A percentile compares a stretch with the other conserved stretches of the same genome.
Evolutionary conservation across 1,140 invertebrate species (phyloP).

Genomic region (Ostrea denselamellosa): DNA sequence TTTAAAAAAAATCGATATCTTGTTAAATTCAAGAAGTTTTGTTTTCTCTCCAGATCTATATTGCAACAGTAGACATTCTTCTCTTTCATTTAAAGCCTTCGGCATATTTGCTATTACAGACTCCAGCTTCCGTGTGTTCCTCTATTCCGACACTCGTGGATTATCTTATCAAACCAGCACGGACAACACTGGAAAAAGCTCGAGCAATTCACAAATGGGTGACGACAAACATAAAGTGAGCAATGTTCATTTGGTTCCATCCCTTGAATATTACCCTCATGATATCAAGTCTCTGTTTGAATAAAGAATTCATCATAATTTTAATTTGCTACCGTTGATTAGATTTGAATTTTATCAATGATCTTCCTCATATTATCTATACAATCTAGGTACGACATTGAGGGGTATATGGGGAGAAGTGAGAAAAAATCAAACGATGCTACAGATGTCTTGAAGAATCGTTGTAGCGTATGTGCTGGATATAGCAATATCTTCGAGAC

Average conservation of each 20-base stretch:
- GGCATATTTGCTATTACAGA: background rate
- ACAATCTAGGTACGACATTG: slow-evolving; percentile 18
- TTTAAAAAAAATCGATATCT: background rate
- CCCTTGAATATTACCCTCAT: too few species aligned
- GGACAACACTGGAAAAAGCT: background rate
- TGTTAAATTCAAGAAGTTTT: too few species aligned
- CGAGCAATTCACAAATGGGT: slow-evolving; percentile 31
- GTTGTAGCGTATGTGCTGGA: background rate
- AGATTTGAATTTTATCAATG: too few species aligned
- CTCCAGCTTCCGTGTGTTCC: slow-evolving; percentile 18
- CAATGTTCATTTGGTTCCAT: background rate
- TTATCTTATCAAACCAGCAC: slow-evolving; percentile 26
- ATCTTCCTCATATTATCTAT: background rate
- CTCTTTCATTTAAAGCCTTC: background rate
- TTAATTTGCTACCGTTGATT: too few species aligned
- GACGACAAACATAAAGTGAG: slow-evolving; percentile 34
- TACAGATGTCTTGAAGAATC: background rate
- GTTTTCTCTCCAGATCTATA: background rate
- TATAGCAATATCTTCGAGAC: slow-evolving; percentile 25
- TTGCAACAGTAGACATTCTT: background rate
- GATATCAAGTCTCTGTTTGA: too few species aligned
- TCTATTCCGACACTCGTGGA: background rate
- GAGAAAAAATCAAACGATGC: slow-evolving; percentile 1
- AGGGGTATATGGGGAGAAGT: slow-evolving; percentile 18
- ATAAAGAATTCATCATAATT: too few species aligned